These are phyloP conservation scores for Camponotus pennsylvanicus DNA, from an alignment of 1,140 invertebrate species.

Conservation along the genomic window DNA sequence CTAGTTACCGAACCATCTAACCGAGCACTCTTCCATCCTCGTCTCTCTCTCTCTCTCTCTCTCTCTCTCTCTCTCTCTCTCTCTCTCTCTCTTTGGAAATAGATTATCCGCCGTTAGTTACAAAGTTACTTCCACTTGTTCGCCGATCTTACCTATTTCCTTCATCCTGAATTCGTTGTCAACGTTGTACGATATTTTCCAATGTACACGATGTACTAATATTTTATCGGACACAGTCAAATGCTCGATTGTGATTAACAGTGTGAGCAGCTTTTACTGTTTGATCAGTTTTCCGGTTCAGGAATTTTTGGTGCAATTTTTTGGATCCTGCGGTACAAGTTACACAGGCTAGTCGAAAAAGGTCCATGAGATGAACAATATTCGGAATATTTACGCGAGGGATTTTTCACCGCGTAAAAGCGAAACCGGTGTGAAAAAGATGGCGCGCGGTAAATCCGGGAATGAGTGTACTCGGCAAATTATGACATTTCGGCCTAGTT, in stretches of 20 bases:
- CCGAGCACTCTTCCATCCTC: slow-evolving; percentile 29
- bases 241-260: not conserved
- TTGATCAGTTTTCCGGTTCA: not conserved
- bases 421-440: slow-evolving; percentile 17
- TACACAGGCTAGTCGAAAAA: not conserved
- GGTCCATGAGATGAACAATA: slow-evolving; percentile 15
- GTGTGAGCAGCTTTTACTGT: not conserved
- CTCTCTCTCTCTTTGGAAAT: slow-evolving; percentile 35
- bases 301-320: slow-evolving; percentile 4
- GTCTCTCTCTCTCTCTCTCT: slow-evolving; percentile 11
- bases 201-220: not conserved
- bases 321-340: not conserved
- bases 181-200: not conserved
- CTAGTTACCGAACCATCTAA: slow-evolving; percentile 55
- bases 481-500: slow-evolving; percentile 61
- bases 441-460: slow-evolving; percentile 37
- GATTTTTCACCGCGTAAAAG: slow-evolving; percentile 39
- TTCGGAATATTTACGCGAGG: slow-evolving; percentile 35
- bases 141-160: slow-evolving; percentile 31
- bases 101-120: slow-evolving; percentile 59
- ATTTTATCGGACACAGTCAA: not conserved
- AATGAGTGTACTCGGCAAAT: slow-evolving; percentile 62
- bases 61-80: slow-evolving; percentile 12
- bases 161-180: slow-evolving; percentile 20
- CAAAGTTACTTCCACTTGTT: slow-evolving; percentile 44